Percentiles rank a stretch among this genome's conserved stretches.
phyloP scores from a whole-genome alignment of 2,797 vertebrate species.

The Natrix natrix region DNA sequence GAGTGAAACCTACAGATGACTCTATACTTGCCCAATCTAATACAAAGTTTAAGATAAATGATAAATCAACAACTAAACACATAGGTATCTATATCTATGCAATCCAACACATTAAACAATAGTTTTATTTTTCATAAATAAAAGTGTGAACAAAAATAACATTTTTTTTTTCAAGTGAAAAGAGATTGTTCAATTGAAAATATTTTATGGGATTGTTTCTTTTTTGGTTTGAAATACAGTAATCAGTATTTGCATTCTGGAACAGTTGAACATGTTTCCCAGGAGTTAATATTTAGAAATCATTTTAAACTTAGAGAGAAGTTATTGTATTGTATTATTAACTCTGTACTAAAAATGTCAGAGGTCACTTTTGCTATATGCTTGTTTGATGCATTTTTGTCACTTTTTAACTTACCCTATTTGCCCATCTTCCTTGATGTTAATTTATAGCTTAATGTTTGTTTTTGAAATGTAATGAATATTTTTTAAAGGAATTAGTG shows the following conservation, averaged over 20 bases:
- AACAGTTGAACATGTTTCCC: neutral
- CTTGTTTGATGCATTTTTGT: neutral
- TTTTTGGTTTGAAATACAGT: neutral
- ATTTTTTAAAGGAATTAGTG: neutral
- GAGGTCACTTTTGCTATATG: neutral
- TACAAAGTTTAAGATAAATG: constrained; percentile 34
- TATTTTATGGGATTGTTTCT: neutral
- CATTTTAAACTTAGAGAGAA: neutral
- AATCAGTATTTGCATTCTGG: neutral
- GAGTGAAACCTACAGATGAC: neutral
- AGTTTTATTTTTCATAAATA: neutral
- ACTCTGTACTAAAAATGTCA: neutral
- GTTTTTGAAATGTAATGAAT: neutral
- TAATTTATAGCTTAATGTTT: neutral
- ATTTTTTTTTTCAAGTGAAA: neutral
- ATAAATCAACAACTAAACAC: constrained; percentile 21
- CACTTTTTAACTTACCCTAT: neutral
- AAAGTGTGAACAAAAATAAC: neutral
- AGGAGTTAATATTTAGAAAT: neutral
- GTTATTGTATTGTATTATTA: neutral
- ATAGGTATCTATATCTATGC: neutral
- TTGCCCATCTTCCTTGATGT: neutral
- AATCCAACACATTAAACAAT: constrained; percentile 26
- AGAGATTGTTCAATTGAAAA: neutral
- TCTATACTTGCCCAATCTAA: constrained; percentile 26